A percentile compares a stretch with the other conserved stretches of the same genome.
phyloP scores from a whole-genome alignment of 1,140 invertebrate species.

The Apocrypta bakeri region DNA sequence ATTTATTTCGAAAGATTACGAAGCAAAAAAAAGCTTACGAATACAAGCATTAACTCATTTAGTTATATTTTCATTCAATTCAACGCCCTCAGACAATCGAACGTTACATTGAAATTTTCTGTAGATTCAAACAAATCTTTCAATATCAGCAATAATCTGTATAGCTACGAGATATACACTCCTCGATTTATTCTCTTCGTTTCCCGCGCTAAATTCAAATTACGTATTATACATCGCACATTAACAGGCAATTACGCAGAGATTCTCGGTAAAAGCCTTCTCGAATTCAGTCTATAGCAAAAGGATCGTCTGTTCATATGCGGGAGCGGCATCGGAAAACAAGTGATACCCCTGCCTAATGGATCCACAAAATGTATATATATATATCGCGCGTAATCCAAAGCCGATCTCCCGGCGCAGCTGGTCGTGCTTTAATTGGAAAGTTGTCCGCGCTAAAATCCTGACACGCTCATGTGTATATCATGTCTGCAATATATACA shows the following conservation, averaged over 20 bases:
- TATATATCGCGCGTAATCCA: constrained; percentile 29
- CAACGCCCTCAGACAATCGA: too few relatives aligned
- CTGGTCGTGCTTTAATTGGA: constrained; percentile 22
- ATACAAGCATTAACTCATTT: too few relatives aligned
- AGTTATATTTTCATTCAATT: too few relatives aligned
- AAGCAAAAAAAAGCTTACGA: too few relatives aligned
- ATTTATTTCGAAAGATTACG: too few relatives aligned
- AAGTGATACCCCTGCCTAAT: not conserved
- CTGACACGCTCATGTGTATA: not conserved
- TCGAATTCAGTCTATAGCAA: not conserved
- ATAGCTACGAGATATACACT: too few relatives aligned
- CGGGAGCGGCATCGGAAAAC: too few relatives aligned
- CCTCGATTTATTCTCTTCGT: too few relatives aligned
- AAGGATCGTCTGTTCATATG: not conserved
- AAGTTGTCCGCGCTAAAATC: constrained; percentile 21
- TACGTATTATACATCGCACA: not conserved
- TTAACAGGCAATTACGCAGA: not conserved
- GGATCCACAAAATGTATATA: not conserved
- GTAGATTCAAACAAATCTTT: too few relatives aligned
- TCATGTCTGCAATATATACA: not conserved
- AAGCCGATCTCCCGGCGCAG: not conserved
- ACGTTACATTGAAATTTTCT: too few relatives aligned
- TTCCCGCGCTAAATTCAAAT: too few relatives aligned
- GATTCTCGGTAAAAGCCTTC: not conserved
- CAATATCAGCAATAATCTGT: too few relatives aligned